A percentile compares a stretch with the other conserved stretches of the same genome.
These are phyloP conservation scores for Zaprionus nigranus DNA, from an alignment of 1,140 invertebrate species.

Conservation along the genomic window DNA sequence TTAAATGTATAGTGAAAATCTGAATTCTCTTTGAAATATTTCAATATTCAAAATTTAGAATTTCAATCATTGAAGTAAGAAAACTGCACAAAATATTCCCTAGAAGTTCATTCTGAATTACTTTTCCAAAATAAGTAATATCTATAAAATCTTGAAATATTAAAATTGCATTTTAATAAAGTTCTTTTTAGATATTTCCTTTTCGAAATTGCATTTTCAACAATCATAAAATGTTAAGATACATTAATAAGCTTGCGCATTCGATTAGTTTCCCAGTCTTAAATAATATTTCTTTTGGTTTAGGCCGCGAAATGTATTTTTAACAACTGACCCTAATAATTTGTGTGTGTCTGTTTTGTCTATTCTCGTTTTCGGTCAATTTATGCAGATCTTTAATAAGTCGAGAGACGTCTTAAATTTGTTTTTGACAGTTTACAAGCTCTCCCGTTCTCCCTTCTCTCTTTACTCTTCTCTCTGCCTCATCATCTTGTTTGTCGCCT, in stretches of 20 bases:
- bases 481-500: conserved; percentile 12
- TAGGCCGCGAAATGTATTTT: conserved; percentile 36
- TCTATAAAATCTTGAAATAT: neutral
- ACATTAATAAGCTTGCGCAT: neutral
- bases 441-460: neutral
- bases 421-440: conserved; percentile 36
- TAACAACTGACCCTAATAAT: conserved; percentile 46
- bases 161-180: neutral
- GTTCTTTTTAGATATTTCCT: neutral
- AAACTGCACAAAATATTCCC: neutral
- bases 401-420: conserved; percentile 17
- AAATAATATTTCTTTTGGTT: conserved; percentile 18
- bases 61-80: too few species aligned
- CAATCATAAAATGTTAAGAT: neutral
- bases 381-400: conserved; percentile 22
- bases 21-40: too few species aligned
- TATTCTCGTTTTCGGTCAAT: conserved; percentile 20
- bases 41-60: too few species aligned
- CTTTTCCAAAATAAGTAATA: neutral
- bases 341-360: conserved; percentile 7
- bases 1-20: too few species aligned
- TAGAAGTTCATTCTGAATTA: neutral
- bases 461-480: neutral
- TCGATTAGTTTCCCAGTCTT: neutral
- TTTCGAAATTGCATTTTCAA: neutral